Conservation (phyloP, 2,113 vertebrate species). For the Taurulus bubalis region DNA sequence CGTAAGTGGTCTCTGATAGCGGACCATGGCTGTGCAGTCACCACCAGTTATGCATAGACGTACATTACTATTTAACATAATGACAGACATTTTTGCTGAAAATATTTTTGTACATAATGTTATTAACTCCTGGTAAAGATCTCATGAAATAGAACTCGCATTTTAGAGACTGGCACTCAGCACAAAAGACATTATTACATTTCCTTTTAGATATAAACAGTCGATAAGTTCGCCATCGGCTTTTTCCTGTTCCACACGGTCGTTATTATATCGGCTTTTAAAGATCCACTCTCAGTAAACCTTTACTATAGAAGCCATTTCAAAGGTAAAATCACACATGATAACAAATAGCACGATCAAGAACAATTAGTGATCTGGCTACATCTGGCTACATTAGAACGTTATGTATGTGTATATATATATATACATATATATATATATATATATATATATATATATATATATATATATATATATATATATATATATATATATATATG, state of each 20-base stretch:
- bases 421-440: too few species aligned
- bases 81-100: background rate
- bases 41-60: background rate
- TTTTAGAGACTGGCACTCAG: background rate
- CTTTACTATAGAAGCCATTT: slow-evolving; percentile 1
- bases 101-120: background rate
- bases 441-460: too few species aligned
- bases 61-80: background rate
- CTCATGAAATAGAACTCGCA: background rate
- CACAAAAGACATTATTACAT: background rate
- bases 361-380: background rate
- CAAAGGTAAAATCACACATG: slow-evolving; percentile 3
- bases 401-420: too few species aligned
- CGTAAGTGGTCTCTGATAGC: background rate
- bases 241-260: background rate
- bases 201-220: background rate
- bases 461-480: too few species aligned
- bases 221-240: background rate
- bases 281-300: background rate
- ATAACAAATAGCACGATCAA: background rate
- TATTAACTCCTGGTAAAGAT: background rate
- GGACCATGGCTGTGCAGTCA: background rate
- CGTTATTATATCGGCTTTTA: background rate
- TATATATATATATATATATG: too few species aligned
- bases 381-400: background rate